Conservation (phyloP, 1,140 invertebrate genomes). For the Achroia grisella region DNA sequence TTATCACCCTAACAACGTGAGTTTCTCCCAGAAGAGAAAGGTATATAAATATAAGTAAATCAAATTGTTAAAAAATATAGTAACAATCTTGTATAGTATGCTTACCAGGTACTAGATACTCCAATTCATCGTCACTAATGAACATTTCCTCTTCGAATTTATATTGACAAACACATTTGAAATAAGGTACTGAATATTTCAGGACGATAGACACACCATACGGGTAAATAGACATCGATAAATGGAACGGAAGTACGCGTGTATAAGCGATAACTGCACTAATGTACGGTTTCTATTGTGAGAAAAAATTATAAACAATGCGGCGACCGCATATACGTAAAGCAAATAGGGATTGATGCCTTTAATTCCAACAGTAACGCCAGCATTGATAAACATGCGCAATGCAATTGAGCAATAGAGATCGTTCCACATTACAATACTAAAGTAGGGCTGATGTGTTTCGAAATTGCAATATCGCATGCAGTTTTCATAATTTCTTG, state of each 20-base stretch:
- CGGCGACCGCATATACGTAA: too few relatives aligned
- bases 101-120: slow-evolving; percentile 1
- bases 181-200: slow-evolving; percentile 1
- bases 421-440: slow-evolving; percentile 11
- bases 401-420: slow-evolving; percentile 1
- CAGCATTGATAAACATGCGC: background rate
- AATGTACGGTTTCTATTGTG: background rate
- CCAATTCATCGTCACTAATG: slow-evolving; percentile 1
- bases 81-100: too few relatives aligned
- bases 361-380: too few relatives aligned
- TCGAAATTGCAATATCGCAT: background rate
- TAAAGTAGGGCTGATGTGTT: slow-evolving; percentile 8
- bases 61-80: too few relatives aligned
- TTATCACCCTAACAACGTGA: too few relatives aligned
- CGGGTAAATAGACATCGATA: slow-evolving; percentile 34
- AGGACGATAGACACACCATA: slow-evolving; percentile 20
- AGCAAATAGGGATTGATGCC: too few relatives aligned
- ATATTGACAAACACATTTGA: background rate
- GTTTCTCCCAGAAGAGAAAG: too few relatives aligned
- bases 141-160: background rate
- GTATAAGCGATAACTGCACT: background rate
- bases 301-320: too few relatives aligned
- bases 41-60: too few relatives aligned
- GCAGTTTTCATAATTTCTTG: slow-evolving; percentile 1
- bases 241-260: slow-evolving; percentile 24